phyloP scores from a whole-genome alignment of 2,888 invertebrate species.

The Netelia fuscicornis region DNA sequence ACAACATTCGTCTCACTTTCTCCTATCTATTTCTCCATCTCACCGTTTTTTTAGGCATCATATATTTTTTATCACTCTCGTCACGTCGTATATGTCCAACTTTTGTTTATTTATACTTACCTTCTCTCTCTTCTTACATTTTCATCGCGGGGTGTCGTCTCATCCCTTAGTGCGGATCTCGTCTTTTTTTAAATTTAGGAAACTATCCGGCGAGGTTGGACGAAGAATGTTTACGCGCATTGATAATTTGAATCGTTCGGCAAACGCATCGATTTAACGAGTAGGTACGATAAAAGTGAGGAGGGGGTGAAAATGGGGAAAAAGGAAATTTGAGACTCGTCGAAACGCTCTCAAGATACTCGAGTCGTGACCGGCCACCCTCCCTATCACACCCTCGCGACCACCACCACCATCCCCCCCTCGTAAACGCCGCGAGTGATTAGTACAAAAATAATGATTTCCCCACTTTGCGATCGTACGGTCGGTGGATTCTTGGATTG shows the following conservation, averaged over 20 bases:
- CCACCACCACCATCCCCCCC: slow-evolving; percentile 16
- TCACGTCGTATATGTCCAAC: slow-evolving; percentile 37
- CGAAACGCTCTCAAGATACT: slow-evolving; percentile 40
- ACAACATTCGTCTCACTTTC: slow-evolving; percentile 46
- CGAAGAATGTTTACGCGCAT: no score
- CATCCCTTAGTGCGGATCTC: slow-evolving; percentile 11
- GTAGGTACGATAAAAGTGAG: neutral
- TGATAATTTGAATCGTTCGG: neutral
- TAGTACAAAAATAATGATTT: slow-evolving; percentile 77
- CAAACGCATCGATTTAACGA: neutral
- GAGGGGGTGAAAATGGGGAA: slow-evolving; percentile 15
- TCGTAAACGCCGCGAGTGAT: slow-evolving; percentile 68
- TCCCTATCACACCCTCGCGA: slow-evolving; percentile 34
- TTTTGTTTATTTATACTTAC: slow-evolving; percentile 22
- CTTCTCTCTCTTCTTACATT: slow-evolving; percentile 24
- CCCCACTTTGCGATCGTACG: slow-evolving; percentile 52
- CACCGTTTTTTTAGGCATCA: slow-evolving; percentile 11
- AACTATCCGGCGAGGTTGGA: neutral
- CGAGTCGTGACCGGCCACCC: slow-evolving; percentile 66
- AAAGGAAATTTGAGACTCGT: slow-evolving; percentile 25
- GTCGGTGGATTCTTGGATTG: slow-evolving; percentile 68
- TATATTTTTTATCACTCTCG: slow-evolving; percentile 44
- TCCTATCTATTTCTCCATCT: slow-evolving; percentile 59
- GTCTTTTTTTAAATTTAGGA: neutral
- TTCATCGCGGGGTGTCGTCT: slow-evolving; percentile 1